A percentile compares a stretch with the other conserved stretches of the same genome.
These are phyloP conservation scores for Sycophila texana DNA, from an alignment of 2,888 invertebrate genomes.

Conservation along the genomic window DNA sequence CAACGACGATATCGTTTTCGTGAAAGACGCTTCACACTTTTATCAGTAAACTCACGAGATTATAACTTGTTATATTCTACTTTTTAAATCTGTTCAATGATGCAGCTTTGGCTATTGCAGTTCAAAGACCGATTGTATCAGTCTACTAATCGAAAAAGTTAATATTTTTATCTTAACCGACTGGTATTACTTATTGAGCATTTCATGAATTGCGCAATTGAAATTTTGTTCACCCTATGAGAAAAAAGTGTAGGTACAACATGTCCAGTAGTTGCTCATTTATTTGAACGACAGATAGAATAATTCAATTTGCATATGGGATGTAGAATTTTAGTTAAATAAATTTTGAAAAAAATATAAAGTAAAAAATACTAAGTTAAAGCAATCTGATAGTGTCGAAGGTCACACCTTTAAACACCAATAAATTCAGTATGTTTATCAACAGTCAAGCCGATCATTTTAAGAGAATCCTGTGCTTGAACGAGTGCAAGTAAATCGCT, in stretches of 20 bases:
- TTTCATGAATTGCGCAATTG: too few relatives aligned
- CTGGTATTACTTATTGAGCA: neutral
- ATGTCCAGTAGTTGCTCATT: too few relatives aligned
- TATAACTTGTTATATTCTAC: neutral
- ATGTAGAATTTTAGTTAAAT: too few relatives aligned
- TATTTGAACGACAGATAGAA: too few relatives aligned
- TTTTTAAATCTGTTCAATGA: too few relatives aligned
- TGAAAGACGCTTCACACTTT: too few relatives aligned
- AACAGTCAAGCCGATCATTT: neutral
- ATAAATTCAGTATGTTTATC: slow-evolving; percentile 60
- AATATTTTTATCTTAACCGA: slow-evolving; percentile 42
- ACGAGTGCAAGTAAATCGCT: neutral
- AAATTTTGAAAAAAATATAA: too few relatives aligned
- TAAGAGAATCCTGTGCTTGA: slow-evolving; percentile 11
- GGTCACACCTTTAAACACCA: slow-evolving; percentile 67
- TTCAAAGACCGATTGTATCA: slow-evolving; percentile 48
- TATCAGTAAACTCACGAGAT: neutral
- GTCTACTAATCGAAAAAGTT: slow-evolving; percentile 22
- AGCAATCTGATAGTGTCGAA: slow-evolving; percentile 60
- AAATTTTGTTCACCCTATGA: neutral
- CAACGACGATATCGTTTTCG: too few relatives aligned
- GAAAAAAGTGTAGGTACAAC: neutral
- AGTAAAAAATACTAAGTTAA: too few relatives aligned
- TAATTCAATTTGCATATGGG: too few relatives aligned
- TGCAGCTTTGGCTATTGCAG: neutral